Conservation (phyloP, 2,888 invertebrate genomes). For the Lithophane ornitopus region DNA sequence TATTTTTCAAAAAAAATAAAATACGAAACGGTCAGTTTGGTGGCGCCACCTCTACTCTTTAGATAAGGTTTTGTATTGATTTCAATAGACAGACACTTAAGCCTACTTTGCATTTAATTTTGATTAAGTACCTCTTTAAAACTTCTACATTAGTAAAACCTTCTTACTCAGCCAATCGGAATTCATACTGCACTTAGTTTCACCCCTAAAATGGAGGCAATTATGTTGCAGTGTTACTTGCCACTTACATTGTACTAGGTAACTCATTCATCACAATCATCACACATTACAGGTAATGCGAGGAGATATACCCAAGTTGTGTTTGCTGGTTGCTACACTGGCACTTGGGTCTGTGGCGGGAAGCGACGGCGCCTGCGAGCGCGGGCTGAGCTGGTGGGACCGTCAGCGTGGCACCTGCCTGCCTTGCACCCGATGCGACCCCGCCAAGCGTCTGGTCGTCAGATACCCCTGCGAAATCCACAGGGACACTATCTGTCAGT, state of each 20-base stretch:
- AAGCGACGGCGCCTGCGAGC: slow-evolving; percentile 83
- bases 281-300: slow-evolving; percentile 84
- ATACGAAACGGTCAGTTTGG: neutral
- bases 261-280: slow-evolving; percentile 9
- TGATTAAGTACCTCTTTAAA: slow-evolving; percentile 4
- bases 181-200: slow-evolving; percentile 32
- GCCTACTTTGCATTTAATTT: slow-evolving; percentile 28
- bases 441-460: slow-evolving; percentile 90
- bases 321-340: slow-evolving; percentile 85
- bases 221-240: slow-evolving; percentile 17
- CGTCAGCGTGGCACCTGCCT: slow-evolving; percentile 91
- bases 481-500: slow-evolving; percentile 94
- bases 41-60: neutral
- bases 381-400: slow-evolving; percentile 93
- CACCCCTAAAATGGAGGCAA: slow-evolving; percentile 25
- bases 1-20: neutral
- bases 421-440: slow-evolving; percentile 93
- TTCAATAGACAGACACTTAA: slow-evolving; percentile 14
- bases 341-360: slow-evolving; percentile 80
- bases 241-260: slow-evolving; percentile 4
- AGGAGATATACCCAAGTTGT: slow-evolving; percentile 83
- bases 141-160: slow-evolving; percentile 19
- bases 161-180: slow-evolving; percentile 2
- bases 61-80: slow-evolving; percentile 4
- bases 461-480: slow-evolving; percentile 94